Conservation (phyloP, 2,113 vertebrate genomes). For the Sisor rabdophorus region DNA sequence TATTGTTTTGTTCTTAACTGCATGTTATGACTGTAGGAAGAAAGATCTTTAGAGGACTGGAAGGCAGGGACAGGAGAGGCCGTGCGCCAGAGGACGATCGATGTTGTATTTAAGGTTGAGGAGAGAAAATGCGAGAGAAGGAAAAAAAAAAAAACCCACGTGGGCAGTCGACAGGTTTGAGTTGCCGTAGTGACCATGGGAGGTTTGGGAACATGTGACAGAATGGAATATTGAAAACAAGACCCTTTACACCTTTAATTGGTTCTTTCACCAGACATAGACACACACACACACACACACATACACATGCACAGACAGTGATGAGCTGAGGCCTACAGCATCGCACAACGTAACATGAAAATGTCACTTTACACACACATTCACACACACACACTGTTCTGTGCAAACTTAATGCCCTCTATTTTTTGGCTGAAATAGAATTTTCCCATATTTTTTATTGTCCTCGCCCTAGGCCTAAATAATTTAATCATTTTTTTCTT, state of each 20-base stretch:
- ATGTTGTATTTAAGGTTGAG: slow-evolving; percentile 39
- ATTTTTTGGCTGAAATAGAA: slow-evolving; percentile 2
- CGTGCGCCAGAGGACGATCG: slow-evolving; percentile 25
- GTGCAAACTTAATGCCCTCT: slow-evolving; percentile 29
- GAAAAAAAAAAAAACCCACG: neutral
- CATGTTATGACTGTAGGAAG: slow-evolving; percentile 3
- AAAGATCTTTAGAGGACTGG: neutral
- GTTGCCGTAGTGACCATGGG: slow-evolving; percentile 34
- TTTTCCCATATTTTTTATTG: neutral
- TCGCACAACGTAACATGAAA: slow-evolving; percentile 41
- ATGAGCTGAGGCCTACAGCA: slow-evolving; percentile 23
- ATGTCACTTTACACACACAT: slow-evolving; percentile 37
- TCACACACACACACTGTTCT: neutral
- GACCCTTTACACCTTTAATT: slow-evolving; percentile 35
- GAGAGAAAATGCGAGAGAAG: slow-evolving; percentile 6
- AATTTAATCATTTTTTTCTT: neutral
- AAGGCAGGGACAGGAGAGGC: neutral
- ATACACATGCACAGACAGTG: neutral
- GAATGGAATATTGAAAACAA: slow-evolving; percentile 13
- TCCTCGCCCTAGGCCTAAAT: neutral
- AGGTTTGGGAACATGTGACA: slow-evolving; percentile 1
- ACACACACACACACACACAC: slow-evolving; percentile 10
- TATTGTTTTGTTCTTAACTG: neutral
- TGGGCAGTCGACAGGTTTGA: slow-evolving; percentile 22
- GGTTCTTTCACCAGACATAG: slow-evolving; percentile 33